These are phyloP conservation scores for Beris morrisii DNA, from an alignment of 2,888 invertebrate genomes.

Conservation along the genomic window DNA sequence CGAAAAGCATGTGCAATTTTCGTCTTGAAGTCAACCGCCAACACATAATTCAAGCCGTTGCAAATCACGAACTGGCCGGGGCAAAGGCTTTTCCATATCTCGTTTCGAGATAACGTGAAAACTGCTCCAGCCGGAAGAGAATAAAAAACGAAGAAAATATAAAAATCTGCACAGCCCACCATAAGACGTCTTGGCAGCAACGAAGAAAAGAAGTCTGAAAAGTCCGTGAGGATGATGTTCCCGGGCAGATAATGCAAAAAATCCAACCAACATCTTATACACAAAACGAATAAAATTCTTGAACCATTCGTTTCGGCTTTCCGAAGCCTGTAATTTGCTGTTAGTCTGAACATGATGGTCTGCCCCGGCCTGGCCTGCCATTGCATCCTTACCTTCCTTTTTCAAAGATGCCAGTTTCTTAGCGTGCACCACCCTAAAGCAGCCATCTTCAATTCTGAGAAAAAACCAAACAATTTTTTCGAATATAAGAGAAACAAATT, in stretches of 20 bases:
- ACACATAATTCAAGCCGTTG: too few relatives aligned
- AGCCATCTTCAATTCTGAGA: conserved; percentile 1
- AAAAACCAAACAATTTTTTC: neutral
- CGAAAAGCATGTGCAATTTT: too few relatives aligned
- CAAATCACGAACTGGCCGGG: too few relatives aligned
- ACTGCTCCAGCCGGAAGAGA: neutral
- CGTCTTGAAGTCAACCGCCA: too few relatives aligned
- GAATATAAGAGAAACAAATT: neutral
- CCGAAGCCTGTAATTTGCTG: conserved; percentile 39
- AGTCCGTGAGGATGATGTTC: neutral
- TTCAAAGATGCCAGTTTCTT: conserved; percentile 33
- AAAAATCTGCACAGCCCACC: too few relatives aligned
- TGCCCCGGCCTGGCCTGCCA: neutral
- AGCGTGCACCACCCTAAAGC: conserved; percentile 29
- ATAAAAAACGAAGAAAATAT: too few relatives aligned
- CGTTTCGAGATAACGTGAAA: neutral
- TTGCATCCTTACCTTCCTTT: conserved; percentile 8
- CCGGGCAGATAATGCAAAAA: neutral
- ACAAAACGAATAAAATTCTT: conserved; percentile 33
- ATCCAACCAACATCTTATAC: neutral
- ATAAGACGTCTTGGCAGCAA: too few relatives aligned
- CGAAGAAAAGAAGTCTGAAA: too few relatives aligned
- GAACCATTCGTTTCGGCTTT: conserved; percentile 40
- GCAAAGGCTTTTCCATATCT: neutral
- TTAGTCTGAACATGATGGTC: conserved; percentile 23